A percentile compares a stretch with the other conserved stretches of the same genome.
phyloP scores from a whole-genome alignment of 2,113 vertebrate species.

The Furnarius figulus region DNA sequence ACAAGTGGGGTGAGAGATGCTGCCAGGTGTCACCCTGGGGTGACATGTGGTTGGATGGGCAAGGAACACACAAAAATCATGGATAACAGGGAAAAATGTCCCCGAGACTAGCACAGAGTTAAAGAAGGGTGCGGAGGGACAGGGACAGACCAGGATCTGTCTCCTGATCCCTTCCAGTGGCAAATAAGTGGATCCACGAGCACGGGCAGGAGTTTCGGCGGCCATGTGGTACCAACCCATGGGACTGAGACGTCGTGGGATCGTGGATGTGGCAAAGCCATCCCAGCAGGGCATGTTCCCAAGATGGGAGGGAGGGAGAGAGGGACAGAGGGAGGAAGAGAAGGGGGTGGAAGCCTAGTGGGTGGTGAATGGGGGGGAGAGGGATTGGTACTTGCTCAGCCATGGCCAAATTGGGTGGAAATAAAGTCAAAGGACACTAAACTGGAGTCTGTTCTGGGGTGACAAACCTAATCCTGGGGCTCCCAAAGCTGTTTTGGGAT shows the following conservation, averaged over 20 bases:
- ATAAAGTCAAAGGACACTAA: neutral
- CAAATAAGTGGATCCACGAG: slow-evolving; percentile 95
- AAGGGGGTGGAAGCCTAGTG: rapidly evolving
- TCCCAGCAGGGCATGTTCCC: rapidly evolving
- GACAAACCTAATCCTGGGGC: neutral
- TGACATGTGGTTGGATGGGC: neutral
- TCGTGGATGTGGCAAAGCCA: neutral
- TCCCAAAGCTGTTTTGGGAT: neutral
- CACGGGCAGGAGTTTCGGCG: slow-evolving; percentile 90
- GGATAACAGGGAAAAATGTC: rapidly evolving
- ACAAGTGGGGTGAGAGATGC: slow-evolving; percentile 90
- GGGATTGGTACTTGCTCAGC: neutral
- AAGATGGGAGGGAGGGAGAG: neutral
- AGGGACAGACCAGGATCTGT: rapidly evolving
- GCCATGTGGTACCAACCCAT: slow-evolving; percentile 78
- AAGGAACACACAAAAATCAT: neutral
- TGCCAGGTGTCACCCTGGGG: rapidly evolving
- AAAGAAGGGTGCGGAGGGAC: neutral
- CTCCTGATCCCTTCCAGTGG: slow-evolving; percentile 78
- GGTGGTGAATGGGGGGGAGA: neutral
- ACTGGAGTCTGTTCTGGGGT: neutral
- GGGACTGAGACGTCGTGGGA: slow-evolving; percentile 67
- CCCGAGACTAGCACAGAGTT: rapidly evolving
- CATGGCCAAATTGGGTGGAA: rapidly evolving
- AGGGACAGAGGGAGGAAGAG: neutral